phyloP scores from a whole-genome alignment of 2,113 vertebrate genomes.

The Sceloporus undulatus region DNA sequence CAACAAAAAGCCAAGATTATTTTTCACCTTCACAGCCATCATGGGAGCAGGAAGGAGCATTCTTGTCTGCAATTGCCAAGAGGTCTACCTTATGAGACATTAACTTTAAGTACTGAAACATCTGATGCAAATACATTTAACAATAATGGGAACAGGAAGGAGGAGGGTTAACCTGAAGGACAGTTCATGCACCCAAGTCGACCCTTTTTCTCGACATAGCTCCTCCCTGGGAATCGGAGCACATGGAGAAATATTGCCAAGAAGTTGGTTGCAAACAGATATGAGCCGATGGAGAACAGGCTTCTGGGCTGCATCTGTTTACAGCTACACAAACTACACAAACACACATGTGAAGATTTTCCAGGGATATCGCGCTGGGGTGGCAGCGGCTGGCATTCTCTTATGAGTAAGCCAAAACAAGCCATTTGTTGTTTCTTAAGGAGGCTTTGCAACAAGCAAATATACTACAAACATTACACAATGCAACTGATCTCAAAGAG shows the following conservation, averaged over 20 bases:
- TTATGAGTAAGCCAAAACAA: background rate
- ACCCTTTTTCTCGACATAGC: background rate
- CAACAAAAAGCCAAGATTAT: background rate
- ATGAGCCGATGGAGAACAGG: background rate
- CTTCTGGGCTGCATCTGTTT: background rate
- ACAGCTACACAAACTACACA: too few species aligned
- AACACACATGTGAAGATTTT: too few species aligned
- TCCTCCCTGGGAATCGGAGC: background rate
- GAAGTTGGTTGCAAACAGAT: background rate
- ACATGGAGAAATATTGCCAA: background rate
- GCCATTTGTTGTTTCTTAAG: background rate
- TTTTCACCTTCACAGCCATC: background rate
- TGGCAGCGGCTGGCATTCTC: background rate
- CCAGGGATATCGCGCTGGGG: background rate
- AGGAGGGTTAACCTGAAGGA: too few species aligned
- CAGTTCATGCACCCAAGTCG: background rate
- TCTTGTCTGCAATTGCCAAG: background rate
- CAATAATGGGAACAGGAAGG: background rate
- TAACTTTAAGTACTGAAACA: background rate
- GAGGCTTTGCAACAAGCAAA: background rate
- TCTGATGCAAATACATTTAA: background rate
- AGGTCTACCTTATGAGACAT: background rate
- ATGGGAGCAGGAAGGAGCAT: background rate
- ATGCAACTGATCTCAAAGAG: background rate
- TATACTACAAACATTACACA: background rate